A percentile compares a stretch with the other conserved stretches of the same genome.
phyloP scores from a whole-genome alignment of 2,113 vertebrate genomes.

The Bombycilla garrulus region DNA sequence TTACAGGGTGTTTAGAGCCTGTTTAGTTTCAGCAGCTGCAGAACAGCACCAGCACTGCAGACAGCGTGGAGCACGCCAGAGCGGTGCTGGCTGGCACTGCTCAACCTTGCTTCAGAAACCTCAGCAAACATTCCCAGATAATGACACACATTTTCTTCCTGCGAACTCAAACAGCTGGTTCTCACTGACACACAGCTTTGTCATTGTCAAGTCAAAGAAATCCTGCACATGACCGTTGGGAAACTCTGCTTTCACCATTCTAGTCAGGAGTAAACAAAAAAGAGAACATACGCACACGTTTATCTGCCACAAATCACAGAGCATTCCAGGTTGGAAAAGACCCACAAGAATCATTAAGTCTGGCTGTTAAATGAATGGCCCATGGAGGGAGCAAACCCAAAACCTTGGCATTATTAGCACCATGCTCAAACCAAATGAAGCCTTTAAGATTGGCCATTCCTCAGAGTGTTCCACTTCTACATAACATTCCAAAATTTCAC shows the following conservation, averaged over 20 bases:
- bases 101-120: not conserved
- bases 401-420: too few relatives aligned
- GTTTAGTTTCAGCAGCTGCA: not conserved
- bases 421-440: not conserved
- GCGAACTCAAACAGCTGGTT: not conserved
- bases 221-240: not conserved
- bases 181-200: not conserved
- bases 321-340: rapidly evolving
- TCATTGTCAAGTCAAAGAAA: not conserved
- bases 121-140: not conserved
- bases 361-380: not conserved
- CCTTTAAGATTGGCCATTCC: not conserved
- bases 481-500: rapidly evolving
- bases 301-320: not conserved
- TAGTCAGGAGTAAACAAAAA: not conserved
- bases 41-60: not conserved
- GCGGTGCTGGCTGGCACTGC: not conserved
- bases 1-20: not conserved
- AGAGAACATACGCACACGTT: rapidly evolving
- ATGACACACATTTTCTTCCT: not conserved
- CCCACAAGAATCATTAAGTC: not conserved
- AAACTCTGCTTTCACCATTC: not conserved
- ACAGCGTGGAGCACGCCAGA: not conserved
- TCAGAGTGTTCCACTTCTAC: not conserved
- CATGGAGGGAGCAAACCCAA: too few relatives aligned